These are phyloP conservation scores for Collichthys lucidus DNA, from an alignment of 2,113 vertebrate species.

Conservation along the genomic window DNA sequence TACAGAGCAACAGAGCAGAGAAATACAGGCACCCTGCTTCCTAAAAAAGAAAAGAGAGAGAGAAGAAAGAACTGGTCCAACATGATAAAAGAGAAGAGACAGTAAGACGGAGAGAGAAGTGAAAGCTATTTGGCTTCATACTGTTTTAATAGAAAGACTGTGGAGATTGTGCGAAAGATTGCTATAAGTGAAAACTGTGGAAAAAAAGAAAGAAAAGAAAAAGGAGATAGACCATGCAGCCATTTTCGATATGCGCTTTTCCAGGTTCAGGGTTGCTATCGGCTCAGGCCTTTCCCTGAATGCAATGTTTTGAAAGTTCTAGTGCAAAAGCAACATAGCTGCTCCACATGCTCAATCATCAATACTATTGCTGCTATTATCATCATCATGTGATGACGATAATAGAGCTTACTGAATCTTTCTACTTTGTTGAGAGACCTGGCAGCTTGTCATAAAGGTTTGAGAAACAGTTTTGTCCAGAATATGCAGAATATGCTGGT, in stretches of 20 bases:
- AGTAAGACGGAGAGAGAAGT: constrained; percentile 31
- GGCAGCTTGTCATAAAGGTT: not conserved
- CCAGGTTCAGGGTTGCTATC: not conserved
- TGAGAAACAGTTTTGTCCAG: not conserved
- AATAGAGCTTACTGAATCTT: not conserved
- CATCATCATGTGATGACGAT: not conserved
- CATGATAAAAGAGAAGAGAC: constrained; percentile 46
- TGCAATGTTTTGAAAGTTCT: not conserved
- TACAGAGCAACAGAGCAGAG: constrained; percentile 55
- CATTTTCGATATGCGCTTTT: constrained; percentile 21
- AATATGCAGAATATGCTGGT: not conserved
- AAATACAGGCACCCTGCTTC: constrained; percentile 43
- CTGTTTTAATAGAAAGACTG: constrained; percentile 48
- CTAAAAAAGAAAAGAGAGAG: constrained; percentile 16
- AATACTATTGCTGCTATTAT: too few species aligned
- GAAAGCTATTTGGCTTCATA: constrained; percentile 58
- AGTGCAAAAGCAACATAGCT: not conserved
- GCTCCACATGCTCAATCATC: not conserved
- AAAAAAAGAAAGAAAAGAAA: constrained; percentile 13
- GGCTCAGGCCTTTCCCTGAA: not conserved
- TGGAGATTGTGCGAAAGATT: constrained; percentile 57
- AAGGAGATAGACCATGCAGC: not conserved
- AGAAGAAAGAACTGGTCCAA: constrained; percentile 15
- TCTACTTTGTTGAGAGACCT: not conserved
- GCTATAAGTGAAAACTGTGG: constrained; percentile 37